A percentile compares a stretch with the other conserved stretches of the same genome.
These are phyloP conservation scores for Neomonachus schauinslandi DNA, from an alignment of 2,113 vertebrate species.

Conservation along the genomic window DNA sequence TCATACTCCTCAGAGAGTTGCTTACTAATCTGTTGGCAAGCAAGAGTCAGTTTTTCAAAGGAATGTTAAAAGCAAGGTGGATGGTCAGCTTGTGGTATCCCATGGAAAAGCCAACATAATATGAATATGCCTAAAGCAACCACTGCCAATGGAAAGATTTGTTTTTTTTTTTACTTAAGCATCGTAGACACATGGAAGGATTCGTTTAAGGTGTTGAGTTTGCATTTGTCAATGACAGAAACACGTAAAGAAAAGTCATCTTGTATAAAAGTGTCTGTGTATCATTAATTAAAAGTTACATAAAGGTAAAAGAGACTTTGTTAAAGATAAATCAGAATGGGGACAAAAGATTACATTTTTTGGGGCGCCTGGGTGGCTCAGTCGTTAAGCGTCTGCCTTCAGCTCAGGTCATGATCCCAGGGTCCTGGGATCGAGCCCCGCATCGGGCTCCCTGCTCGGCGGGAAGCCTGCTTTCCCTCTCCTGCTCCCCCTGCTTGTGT, in stretches of 20 bases:
- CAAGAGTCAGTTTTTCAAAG: slow-evolving; percentile 59
- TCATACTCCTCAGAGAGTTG: slow-evolving; percentile 98
- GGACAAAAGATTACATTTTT: background rate
- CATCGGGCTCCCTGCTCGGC: too few species aligned
- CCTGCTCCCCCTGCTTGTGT: too few species aligned
- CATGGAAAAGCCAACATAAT: slow-evolving; percentile 34
- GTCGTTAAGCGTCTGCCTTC: too few species aligned
- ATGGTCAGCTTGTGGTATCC: background rate
- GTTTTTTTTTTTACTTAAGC: background rate
- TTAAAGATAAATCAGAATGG: background rate
- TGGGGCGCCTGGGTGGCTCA: too few species aligned
- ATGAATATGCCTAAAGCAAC: slow-evolving; percentile 57
- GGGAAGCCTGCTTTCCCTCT: too few species aligned
- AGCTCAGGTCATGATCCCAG: too few species aligned
- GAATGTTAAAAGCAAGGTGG: slow-evolving; percentile 31
- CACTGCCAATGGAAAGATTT: background rate
- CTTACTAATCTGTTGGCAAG: slow-evolving; percentile 92
- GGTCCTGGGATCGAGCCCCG: too few species aligned
- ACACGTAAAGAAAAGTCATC: slow-evolving; percentile 49
- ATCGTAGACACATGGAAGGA: background rate
- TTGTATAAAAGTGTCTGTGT: background rate
- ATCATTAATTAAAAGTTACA: slow-evolving; percentile 10
- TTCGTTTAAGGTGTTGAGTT: background rate
- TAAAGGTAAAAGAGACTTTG: background rate
- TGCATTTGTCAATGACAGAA: background rate